A percentile compares a stretch with the other conserved stretches of the same genome.
Conservation (phyloP, 2,797 vertebrate species). For the Artibeus jamaicensis region DNA sequence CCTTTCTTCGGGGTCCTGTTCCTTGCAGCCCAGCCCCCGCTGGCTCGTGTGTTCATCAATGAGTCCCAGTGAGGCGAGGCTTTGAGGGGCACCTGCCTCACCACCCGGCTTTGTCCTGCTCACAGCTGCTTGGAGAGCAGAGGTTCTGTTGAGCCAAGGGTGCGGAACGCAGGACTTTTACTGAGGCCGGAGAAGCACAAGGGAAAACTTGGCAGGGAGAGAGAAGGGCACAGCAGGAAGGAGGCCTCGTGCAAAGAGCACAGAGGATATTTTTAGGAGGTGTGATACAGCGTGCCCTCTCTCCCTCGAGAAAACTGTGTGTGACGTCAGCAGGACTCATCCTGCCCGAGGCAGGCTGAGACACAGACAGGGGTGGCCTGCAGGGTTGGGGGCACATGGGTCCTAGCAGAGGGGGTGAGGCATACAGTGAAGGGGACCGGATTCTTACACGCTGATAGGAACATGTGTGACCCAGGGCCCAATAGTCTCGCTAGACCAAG, state of each 20-base stretch:
- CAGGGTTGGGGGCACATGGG: no score
- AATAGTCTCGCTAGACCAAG: neutral
- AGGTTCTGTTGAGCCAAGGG: no score
- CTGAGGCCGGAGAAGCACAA: neutral
- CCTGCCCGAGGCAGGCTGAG: no score
- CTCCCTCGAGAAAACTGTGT: neutral
- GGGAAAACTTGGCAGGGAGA: no score
- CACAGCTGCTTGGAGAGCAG: rapidly evolving
- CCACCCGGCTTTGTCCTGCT: neutral
- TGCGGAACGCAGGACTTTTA: rapidly evolving
- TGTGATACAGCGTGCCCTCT: no score
- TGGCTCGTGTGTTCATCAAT: neutral
- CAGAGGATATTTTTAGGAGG: neutral
- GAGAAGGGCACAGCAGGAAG: rapidly evolving
- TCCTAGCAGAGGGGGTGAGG: neutral
- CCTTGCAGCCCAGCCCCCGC: neutral
- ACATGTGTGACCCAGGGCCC: no score
- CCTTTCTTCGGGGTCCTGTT: neutral
- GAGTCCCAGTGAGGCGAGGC: neutral
- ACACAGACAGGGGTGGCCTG: neutral
- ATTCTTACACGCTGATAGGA: rapidly evolving
- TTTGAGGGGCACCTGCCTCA: neutral
- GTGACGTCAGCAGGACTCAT: neutral
- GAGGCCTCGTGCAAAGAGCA: neutral
- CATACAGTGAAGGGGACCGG: neutral